phyloP scores from a whole-genome alignment of 2,888 invertebrate genomes.

The Lepidochitona cinerea region DNA sequence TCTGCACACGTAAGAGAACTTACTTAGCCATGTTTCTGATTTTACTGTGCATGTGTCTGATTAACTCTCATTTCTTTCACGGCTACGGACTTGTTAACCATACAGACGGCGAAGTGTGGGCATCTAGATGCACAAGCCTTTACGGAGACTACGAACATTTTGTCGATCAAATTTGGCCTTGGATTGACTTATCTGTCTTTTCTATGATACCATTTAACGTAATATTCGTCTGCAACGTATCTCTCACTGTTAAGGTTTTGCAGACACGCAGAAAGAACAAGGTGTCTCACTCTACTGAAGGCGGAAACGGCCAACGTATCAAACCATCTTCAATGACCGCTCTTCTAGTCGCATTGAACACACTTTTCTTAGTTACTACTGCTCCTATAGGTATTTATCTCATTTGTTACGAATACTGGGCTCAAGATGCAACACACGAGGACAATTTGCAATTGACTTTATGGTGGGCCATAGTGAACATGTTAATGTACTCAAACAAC shows the following conservation, averaged over 20 bases:
- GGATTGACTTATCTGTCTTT: slow-evolving; percentile 56
- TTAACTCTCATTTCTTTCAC: slow-evolving; percentile 50
- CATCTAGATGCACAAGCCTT: no score
- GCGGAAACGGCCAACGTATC: not conserved
- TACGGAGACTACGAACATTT: slow-evolving; percentile 34
- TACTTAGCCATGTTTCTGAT: slow-evolving; percentile 26
- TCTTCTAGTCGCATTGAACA: slow-evolving; percentile 47
- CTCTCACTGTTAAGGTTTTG: slow-evolving; percentile 45
- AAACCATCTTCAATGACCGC: slow-evolving; percentile 47
- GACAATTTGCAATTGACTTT: slow-evolving; percentile 29
- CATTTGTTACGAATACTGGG: slow-evolving; percentile 36
- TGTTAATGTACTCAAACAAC: slow-evolving; percentile 56
- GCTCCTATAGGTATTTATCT: slow-evolving; percentile 44
- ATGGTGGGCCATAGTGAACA: slow-evolving; percentile 45
- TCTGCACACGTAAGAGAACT: slow-evolving; percentile 38
- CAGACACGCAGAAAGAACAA: slow-evolving; percentile 24
- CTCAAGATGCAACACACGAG: not conserved
- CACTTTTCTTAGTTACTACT: slow-evolving; percentile 48
- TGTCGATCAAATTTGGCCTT: slow-evolving; percentile 44
- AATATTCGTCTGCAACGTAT: slow-evolving; percentile 48
- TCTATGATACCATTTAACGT: slow-evolving; percentile 51
- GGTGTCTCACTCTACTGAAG: slow-evolving; percentile 1
- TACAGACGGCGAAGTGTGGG: no score
- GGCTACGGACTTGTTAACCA: slow-evolving; percentile 28
- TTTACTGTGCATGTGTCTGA: slow-evolving; percentile 25